Evolutionary conservation across 2,888 invertebrate species (phyloP).

Genomic region (Neoitamus cyanurus): DNA sequence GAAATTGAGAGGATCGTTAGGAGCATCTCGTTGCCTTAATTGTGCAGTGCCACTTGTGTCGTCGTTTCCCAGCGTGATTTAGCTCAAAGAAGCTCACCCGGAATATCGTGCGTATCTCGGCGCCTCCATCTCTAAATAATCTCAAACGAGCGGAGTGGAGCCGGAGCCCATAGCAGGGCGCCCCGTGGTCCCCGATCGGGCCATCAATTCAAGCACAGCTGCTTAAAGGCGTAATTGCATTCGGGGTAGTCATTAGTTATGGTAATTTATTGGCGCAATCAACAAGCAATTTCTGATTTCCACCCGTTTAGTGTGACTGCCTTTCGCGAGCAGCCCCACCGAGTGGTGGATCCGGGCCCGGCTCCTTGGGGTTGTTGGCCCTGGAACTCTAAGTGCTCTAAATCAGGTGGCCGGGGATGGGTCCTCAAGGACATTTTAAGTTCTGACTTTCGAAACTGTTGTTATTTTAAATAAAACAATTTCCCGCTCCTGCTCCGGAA

Average conservation of each 20-base stretch:
- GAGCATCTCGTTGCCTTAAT: constrained; percentile 1
- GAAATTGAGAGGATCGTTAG: neutral
- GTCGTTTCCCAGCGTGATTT: neutral
- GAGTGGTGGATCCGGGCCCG: neutral
- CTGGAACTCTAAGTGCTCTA: neutral
- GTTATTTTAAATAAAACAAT: neutral
- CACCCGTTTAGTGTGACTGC: constrained; percentile 22
- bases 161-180: neutral
- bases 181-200: neutral
- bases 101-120: neutral
- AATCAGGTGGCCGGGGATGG: neutral
- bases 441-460: neutral
- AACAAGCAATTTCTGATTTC: constrained; percentile 43
- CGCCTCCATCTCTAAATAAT: constrained; percentile 3
- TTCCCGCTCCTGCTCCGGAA: neutral
- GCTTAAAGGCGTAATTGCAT: constrained; percentile 39
- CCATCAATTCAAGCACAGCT: constrained; percentile 39
- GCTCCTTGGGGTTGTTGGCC: neutral
- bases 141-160: neutral
- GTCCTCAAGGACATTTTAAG: neutral
- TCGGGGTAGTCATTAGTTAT: constrained; percentile 40
- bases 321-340: neutral
- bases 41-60: constrained; percentile 27
- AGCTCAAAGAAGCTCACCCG: neutral
- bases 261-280: constrained; percentile 35